A percentile compares a stretch with the other conserved stretches of the same genome.
phyloP scores from a whole-genome alignment of 2,888 invertebrate genomes.

The Orchesella flavescens region DNA sequence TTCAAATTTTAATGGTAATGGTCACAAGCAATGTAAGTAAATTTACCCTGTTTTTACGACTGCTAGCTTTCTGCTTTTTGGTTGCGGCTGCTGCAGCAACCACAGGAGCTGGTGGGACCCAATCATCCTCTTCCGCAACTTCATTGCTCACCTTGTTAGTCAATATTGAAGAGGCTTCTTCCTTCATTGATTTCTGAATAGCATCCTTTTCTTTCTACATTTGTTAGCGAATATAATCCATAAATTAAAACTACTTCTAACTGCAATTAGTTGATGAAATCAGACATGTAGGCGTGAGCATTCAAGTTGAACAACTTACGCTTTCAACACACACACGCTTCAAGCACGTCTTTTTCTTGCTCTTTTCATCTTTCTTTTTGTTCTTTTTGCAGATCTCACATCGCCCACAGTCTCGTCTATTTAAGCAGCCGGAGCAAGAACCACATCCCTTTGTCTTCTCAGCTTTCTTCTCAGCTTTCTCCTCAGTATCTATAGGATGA shows the following conservation, averaged over 20 bases:
- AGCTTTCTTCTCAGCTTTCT: conserved; percentile 72
- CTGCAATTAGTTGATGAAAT: no score
- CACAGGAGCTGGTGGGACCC: conserved; percentile 55
- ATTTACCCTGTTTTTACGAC: conserved; percentile 33
- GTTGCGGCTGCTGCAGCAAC: not conserved
- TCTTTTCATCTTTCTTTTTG: conserved; percentile 41
- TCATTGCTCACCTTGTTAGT: conserved; percentile 44
- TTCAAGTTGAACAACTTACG: no score
- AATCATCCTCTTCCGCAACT: conserved; percentile 70
- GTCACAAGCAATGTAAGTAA: no score
- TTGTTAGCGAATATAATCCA: not conserved
- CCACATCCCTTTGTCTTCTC: conserved; percentile 78
- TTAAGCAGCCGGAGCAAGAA: conserved; percentile 83
- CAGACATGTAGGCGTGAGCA: no score
- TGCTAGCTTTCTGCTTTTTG: conserved; percentile 44
- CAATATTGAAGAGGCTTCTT: conserved; percentile 32
- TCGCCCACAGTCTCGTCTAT: conserved; percentile 82
- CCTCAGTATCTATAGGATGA: conserved; percentile 4
- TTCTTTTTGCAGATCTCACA: conserved; percentile 79
- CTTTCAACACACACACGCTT: conserved; percentile 49
- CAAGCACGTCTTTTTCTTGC: conserved; percentile 54
- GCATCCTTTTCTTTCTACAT: conserved; percentile 28
- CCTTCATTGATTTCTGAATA: conserved; percentile 28
- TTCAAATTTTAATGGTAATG: no score
- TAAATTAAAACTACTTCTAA: no score